Evolutionary conservation across 92 coral and sea anemone genomes (phyloP).

Genomic region (Porites evermanni): DNA sequence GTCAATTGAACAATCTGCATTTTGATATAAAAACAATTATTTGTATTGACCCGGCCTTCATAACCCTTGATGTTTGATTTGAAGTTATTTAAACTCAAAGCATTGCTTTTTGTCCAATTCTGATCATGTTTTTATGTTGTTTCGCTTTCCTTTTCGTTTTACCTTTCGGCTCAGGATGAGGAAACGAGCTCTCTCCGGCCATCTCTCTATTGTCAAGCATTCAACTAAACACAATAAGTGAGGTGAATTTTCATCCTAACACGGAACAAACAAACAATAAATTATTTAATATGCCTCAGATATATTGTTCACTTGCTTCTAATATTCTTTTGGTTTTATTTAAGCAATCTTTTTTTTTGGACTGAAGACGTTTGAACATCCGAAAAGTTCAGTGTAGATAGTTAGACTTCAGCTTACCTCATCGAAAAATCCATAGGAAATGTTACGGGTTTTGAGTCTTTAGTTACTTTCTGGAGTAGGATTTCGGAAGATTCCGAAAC

Average conservation of each 20-base stretch:
- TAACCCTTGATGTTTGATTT: too few relatives aligned
- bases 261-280: neutral
- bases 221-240: neutral
- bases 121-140: neutral
- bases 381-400: neutral
- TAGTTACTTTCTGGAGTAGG: too few relatives aligned
- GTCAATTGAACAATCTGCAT: neutral
- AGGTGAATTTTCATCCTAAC: neutral
- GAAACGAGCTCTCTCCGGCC: too few relatives aligned
- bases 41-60: neutral
- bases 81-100: too few relatives aligned
- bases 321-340: too few relatives aligned
- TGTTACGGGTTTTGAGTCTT: too few relatives aligned
- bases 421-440: too few relatives aligned
- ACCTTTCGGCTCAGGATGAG: too few relatives aligned
- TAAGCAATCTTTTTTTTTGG: too few relatives aligned
- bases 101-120: neutral
- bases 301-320: neutral
- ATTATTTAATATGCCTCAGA: neutral
- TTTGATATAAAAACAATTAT: neutral
- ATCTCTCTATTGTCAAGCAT: neutral
- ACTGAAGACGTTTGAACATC: neutral
- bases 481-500: too few relatives aligned
- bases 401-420: too few relatives aligned
- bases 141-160: too few relatives aligned